These are phyloP conservation scores for Leptopilina myrica DNA, from an alignment of 2,888 invertebrate species.

Conservation along the genomic window DNA sequence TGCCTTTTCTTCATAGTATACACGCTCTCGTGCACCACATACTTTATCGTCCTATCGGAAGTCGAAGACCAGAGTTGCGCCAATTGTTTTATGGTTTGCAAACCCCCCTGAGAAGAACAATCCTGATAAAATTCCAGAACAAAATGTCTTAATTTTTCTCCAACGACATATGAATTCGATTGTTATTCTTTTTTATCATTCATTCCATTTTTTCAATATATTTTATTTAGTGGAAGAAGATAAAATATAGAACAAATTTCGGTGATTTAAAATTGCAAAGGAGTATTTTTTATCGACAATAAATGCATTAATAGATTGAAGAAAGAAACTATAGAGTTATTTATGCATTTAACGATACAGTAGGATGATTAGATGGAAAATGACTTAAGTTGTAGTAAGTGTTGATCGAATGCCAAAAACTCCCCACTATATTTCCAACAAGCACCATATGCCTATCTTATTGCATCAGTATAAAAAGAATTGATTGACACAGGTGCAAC, in stretches of 20 bases:
- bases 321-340: background rate
- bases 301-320: background rate
- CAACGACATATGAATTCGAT: background rate
- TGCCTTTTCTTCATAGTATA: conserved; percentile 44
- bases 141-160: conserved; percentile 28
- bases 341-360: background rate
- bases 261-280: too few relatives aligned
- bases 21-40: conserved; percentile 47
- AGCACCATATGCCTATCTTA: conserved; percentile 22
- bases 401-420: conserved; percentile 16
- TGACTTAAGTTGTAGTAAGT: background rate
- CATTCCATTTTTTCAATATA: too few relatives aligned
- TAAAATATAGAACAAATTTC: too few relatives aligned
- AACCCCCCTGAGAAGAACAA: conserved; percentile 53
- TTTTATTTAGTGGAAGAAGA: too few relatives aligned
- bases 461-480: conserved; percentile 10
- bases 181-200: background rate
- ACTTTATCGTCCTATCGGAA: conserved; percentile 71
- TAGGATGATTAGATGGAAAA: conserved; percentile 18
- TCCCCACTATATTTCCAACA: background rate
- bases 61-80: conserved; percentile 64
- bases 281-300: too few relatives aligned
- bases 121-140: background rate
- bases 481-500: conserved; percentile 35
- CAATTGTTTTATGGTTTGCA: conserved; percentile 71